Evolutionary conservation across 2,888 invertebrate species (phyloP).

Genomic region (Phyllotreta striolata): DNA sequence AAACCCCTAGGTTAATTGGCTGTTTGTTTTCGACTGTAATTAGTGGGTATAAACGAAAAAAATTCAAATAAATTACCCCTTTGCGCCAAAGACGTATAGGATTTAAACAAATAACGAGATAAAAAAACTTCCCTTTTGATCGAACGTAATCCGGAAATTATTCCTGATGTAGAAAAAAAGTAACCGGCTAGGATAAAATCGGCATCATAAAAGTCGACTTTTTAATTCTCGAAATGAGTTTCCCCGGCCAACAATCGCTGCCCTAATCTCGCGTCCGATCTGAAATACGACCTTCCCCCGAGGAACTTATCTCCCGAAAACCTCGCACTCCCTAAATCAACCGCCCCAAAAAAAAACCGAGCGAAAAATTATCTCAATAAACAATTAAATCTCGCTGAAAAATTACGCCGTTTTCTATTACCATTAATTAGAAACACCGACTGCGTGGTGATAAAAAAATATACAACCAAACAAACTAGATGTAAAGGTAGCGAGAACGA

Average conservation of each 20-base stretch:
- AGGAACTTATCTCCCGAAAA: conserved; percentile 22
- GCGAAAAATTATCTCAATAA: no score
- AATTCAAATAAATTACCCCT: no score
- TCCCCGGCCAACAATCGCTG: conserved; percentile 26
- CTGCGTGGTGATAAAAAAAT: no score
- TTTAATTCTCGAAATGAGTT: conserved; percentile 33
- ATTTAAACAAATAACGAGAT: no score
- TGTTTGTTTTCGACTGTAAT: no score
- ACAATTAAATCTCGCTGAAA: no score
- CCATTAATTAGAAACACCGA: no score
- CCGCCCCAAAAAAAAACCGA: neutral
- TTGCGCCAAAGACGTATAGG: no score
- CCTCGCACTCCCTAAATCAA: conserved; percentile 23
- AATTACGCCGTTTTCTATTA: neutral
- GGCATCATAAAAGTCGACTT: conserved; percentile 30
- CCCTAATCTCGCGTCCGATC: conserved; percentile 28
- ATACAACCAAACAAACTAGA: no score
- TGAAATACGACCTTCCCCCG: conserved; percentile 28
- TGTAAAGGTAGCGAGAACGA: no score
- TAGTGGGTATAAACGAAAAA: no score
- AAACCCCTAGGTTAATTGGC: no score
- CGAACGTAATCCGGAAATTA: conserved; percentile 32
- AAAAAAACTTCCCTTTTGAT: conserved; percentile 17
- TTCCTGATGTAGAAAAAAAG: conserved; percentile 6
- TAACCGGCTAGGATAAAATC: conserved; percentile 21